These are phyloP conservation scores for Cataglyphis cursor DNA, from an alignment of 2,888 invertebrate species.

Conservation along the genomic window DNA sequence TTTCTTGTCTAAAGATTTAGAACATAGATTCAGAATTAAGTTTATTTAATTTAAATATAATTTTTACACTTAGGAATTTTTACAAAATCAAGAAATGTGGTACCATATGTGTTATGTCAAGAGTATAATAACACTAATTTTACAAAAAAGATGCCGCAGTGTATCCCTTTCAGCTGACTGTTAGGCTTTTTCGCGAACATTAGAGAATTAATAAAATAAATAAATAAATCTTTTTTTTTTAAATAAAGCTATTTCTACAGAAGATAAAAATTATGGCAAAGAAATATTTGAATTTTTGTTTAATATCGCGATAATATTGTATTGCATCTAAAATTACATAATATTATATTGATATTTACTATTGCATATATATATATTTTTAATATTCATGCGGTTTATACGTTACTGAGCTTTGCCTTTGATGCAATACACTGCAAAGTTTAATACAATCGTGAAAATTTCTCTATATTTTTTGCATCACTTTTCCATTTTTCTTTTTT, in stretches of 20 bases:
- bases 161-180: background rate
- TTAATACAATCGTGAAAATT: background rate
- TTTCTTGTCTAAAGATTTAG: constrained; percentile 19
- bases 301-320: background rate
- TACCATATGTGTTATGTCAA: background rate
- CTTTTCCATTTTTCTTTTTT: background rate
- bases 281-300: background rate
- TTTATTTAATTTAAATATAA: background rate
- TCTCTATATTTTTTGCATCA: background rate
- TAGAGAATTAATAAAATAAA: background rate
- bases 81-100: background rate
- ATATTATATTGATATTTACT: background rate
- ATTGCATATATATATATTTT: background rate
- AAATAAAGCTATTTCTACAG: background rate
- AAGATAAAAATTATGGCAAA: background rate
- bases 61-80: background rate
- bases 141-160: background rate
- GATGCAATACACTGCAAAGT: background rate
- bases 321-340: background rate
- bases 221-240: background rate
- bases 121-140: background rate
- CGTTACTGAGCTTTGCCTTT: background rate
- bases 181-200: background rate
- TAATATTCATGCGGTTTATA: background rate
- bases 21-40: background rate